These are phyloP conservation scores for Cyclargus thomasi DNA, from an alignment of 1,140 invertebrate genomes.

Conservation along the genomic window DNA sequence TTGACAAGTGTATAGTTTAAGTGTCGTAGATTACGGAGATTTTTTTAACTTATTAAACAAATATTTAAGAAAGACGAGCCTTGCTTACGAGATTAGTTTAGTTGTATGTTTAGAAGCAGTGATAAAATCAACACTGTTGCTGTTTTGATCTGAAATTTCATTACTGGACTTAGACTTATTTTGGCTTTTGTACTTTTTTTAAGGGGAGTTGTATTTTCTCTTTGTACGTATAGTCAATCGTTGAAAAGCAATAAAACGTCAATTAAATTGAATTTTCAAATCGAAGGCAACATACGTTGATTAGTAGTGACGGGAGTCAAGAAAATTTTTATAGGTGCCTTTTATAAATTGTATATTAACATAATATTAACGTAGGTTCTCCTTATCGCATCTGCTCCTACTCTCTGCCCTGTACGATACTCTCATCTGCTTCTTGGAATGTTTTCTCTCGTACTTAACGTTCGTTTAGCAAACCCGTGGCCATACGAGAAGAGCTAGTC, in stretches of 20 bases:
- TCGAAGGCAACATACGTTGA: slow-evolving; percentile 48
- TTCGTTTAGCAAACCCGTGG: slow-evolving; percentile 48
- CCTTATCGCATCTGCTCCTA: slow-evolving; percentile 7
- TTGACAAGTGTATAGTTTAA: slow-evolving; percentile 54
- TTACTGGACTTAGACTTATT: slow-evolving; percentile 3
- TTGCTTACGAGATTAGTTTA: slow-evolving; percentile 72
- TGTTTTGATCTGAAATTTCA: slow-evolving; percentile 44
- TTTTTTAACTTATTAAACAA: slow-evolving; percentile 68
- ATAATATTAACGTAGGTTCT: slow-evolving; percentile 6
- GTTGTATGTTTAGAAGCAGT: slow-evolving; percentile 57
- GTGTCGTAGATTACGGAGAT: slow-evolving; percentile 53
- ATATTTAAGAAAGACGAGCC: slow-evolving; percentile 72
- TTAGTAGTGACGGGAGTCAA: slow-evolving; percentile 56
- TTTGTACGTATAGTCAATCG: not conserved
- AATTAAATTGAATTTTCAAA: slow-evolving; percentile 33
- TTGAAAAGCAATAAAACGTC: slow-evolving; percentile 18
- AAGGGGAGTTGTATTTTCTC: not conserved
- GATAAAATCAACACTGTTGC: slow-evolving; percentile 44
- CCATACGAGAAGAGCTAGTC: slow-evolving; percentile 70
- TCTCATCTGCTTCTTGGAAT: not conserved
- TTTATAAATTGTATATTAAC: slow-evolving; percentile 58
- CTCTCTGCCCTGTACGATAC: not conserved
- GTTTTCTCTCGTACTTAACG: slow-evolving; percentile 8
- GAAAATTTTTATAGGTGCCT: slow-evolving; percentile 70
- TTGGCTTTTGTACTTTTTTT: not conserved